Evolutionary conservation across 1,140 invertebrate genomes (phyloP), one percentile per base, ranked within the genome.

Genomic region (Cydia fagiglandana): DNA sequence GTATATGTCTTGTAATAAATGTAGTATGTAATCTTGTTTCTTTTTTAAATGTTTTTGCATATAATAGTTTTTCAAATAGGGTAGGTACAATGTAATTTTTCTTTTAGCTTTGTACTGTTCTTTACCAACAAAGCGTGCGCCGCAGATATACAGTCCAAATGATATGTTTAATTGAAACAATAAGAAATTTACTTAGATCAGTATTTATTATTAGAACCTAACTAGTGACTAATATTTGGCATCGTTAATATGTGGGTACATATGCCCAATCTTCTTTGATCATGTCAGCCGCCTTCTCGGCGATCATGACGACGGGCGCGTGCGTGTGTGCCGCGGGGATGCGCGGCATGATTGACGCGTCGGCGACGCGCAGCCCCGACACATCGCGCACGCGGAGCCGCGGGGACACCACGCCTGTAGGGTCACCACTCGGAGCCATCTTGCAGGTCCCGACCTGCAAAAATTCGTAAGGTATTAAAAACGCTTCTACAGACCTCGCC

Each of bases 351-450:
- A 95, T 94, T 20, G 94, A 95, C 2, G 94, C 95, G 83, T 95
- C 95, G 20, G 94, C 94, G 7, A 95, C 92, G 34, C 95, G 88
- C 24, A 95, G 84, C 17, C 94, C 93, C 15, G 88, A 81, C 17
- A 95, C 83, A 15, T 94, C 94, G 75, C 94, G 90, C 0, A 95
- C 94, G 30, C 83, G 79, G 7, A 98, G 90, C 38, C 95, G 91
- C 0, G 96, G 95, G 86, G 98, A 97, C 0, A 98, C 96, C 0
- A 98, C 97, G 0, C 97, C 96, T 83, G 94, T 95, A 0, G 95
- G 95, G 83, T 98, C 97, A 0, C 78, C 90, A 1, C 90, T 77
- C 4, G 96, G 95, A 0, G 97, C 97, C 97, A 98, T 98, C 91
- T 97, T 97, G 53, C 96, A 96, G 0, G 96, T 97, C 9, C 97